phyloP scores from a whole-genome alignment of 2,888 invertebrate genomes.

The Panopea generosa region DNA sequence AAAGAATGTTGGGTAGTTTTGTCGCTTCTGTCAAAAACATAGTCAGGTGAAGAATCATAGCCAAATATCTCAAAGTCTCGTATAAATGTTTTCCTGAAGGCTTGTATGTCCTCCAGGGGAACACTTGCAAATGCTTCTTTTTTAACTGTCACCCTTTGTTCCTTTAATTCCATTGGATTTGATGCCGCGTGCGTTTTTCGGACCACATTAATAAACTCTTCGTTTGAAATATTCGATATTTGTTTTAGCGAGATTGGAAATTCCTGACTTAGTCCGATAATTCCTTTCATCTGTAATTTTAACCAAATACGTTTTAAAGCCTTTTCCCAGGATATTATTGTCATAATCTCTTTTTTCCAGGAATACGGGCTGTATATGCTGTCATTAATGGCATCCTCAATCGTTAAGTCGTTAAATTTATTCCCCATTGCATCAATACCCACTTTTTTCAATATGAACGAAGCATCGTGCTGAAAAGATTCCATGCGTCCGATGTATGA shows the following conservation, averaged over 20 bases:
- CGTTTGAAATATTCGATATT: slow-evolving; percentile 13
- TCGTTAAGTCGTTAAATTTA: slow-evolving; percentile 15
- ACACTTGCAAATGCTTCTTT: slow-evolving; percentile 50
- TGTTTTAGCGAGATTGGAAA: slow-evolving; percentile 15
- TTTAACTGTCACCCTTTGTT: slow-evolving; percentile 34
- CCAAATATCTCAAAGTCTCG: slow-evolving; percentile 46
- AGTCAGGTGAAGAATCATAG: slow-evolving; percentile 42
- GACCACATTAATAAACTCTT: slow-evolving; percentile 43
- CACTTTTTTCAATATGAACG: slow-evolving; percentile 45
- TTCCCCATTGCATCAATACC: slow-evolving; percentile 15
- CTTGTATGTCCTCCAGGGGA: slow-evolving; percentile 27
- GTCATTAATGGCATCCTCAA: slow-evolving; percentile 51
- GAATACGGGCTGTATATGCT: slow-evolving; percentile 50
- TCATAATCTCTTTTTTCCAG: slow-evolving; percentile 42
- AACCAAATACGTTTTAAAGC: slow-evolving; percentile 53
- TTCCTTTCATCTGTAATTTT: slow-evolving; percentile 56
- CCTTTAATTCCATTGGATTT: slow-evolving; percentile 19
- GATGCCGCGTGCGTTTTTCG: slow-evolving; percentile 34
- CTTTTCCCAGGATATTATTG: slow-evolving; percentile 50
- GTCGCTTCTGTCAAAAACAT: slow-evolving; percentile 20
- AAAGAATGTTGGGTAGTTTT: not conserved
- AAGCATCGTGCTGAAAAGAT: slow-evolving; percentile 37
- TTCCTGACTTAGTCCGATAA: slow-evolving; percentile 24
- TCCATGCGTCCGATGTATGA: slow-evolving; percentile 53
- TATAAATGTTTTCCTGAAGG: slow-evolving; percentile 37